Evolutionary conservation across 2,113 vertebrate species (phyloP), one percentile per base, ranked within the genome.

Genomic region (Mixornis gularis): DNA sequence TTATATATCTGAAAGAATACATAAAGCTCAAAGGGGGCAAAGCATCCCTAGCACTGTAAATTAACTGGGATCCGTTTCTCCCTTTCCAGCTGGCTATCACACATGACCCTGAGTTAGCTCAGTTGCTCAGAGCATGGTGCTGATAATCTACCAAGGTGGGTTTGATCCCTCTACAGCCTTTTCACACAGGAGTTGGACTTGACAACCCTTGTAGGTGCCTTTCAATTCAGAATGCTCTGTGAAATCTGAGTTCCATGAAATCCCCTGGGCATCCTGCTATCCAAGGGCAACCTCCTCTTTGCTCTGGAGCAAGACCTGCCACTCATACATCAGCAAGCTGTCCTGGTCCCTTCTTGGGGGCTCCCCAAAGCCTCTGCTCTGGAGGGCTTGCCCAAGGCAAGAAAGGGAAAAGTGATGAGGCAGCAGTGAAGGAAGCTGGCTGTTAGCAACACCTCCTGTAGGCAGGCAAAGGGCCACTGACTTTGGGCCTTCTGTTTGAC

Each of bases 271-370:
- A 78, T 5, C 30, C 36, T n/a, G n/a, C 17, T 41, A 17, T 16
- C 36, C 0, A 1, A 66, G 25, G 48, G 55, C 5, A 7, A 55
- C 44, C 49, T 38, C 4, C 26, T 38, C 58, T 48, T 13, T 24
- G 29, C 60, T 89, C 12, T 49, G 51, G 64, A 82, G 44, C 24
- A 29, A 63, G 26, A 59, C 6, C 40, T 73, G 65, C 43, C 49
- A 58, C 0, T 0, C 14, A 27, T 12, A 27, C 24, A 19, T n/a
- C 52, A 66, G 36, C 53, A 68, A 52, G 44, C 40, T 32, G 40
- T 15, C 32, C 12, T 78, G 48, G 25, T 52, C 38, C 4, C 36
- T 66, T 55, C 70, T 2, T 22, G 18, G 13, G 36, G 43, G 25
- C 29, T 25, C 19, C 32, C 12, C 11, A 29, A 52, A 82, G 34